A percentile compares a stretch with the other conserved stretches of the same genome.
Evolutionary conservation across 2,797 vertebrate genomes (phyloP).

Genomic region (Pangasius larnaudii): DNA sequence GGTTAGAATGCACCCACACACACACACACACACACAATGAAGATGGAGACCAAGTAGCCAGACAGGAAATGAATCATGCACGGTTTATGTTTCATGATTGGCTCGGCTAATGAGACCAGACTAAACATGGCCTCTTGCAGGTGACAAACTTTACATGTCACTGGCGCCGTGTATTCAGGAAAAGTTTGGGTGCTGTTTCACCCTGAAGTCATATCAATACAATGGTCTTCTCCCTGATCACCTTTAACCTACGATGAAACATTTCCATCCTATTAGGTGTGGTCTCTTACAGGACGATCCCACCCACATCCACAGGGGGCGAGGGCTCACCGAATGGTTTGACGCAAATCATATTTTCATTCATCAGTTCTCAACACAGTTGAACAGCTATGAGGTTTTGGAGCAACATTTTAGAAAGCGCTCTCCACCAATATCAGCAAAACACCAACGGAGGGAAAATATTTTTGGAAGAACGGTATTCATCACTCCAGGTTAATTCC

Average conservation of each 20-base stretch:
- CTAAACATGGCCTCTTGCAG: constrained; percentile 25
- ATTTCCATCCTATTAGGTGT: not conserved
- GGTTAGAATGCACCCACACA: not conserved
- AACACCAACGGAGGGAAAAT: not conserved
- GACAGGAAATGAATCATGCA: constrained; percentile 43
- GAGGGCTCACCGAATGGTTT: not conserved
- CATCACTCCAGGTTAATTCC: too few relatives aligned
- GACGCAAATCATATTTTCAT: not conserved
- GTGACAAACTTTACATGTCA: constrained; percentile 11
- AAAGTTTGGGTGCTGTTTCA: not conserved
- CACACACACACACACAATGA: not conserved
- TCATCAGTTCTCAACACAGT: not conserved
- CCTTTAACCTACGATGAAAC: not conserved
- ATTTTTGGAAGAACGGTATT: not conserved
- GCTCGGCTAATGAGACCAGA: constrained; percentile 30
- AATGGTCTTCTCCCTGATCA: not conserved
- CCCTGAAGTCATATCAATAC: not conserved
- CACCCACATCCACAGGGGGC: not conserved
- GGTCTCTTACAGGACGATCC: not conserved
- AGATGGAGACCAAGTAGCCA: constrained; percentile 1
- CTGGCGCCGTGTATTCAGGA: not conserved
- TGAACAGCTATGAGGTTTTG: not conserved
- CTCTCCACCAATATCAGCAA: not conserved
- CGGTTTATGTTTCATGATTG: constrained; percentile 26
- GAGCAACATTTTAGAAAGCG: not conserved